Evolutionary conservation across 2,888 invertebrate species (phyloP), one percentile per base, ranked within the genome.

Genomic region (Zygogramma bicolorata): DNA sequence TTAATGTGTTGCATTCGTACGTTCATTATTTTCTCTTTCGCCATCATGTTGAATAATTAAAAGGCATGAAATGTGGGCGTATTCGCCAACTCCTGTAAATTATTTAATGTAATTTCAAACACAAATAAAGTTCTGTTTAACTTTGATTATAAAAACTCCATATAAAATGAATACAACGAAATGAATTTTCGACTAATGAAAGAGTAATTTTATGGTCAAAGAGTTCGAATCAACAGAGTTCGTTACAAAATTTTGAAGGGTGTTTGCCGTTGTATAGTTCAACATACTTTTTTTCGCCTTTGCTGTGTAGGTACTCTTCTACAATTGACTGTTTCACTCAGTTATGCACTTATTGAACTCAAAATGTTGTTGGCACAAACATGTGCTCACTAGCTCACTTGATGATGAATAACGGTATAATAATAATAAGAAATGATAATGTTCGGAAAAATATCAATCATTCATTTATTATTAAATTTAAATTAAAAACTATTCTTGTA

Each of bases 31-130:
- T 73, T 69, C 73, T 71, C 69, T 71, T 53, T 61, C 72, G 58
- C 67, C 4, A 75, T 66, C 66, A 46, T 70, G 71, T 70, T 77
- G 72, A 75, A 78, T 78, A 75, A 77, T 77, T 75, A 75, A 79
- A 77, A 71, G 71, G 69, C 73, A 77, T 75, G 69, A 74, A 79
- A 75, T 71, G 60, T 61, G 70, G 73, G 76, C 75, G 73, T 68
- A 72, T 60, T 68, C 70, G 69, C 74, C 65, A 61, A 74, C 73
- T 69, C 70, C 59, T 60, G 75, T 79, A 70, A 79, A 80, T 80
- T 80, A 81, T 81, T 82, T 80, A 83, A 81, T 79, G 81, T 79
- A 81, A 83, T 83, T 82, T 80, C 75, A 74, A 81, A 82, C 80
- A 80, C 82, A 83, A 83, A 83, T 80, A 82, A 73, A 75, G 79